Base-by-base conservation (phyloP, 2,113 vertebrate species). In the Ceyx cyanopectus region DNA sequence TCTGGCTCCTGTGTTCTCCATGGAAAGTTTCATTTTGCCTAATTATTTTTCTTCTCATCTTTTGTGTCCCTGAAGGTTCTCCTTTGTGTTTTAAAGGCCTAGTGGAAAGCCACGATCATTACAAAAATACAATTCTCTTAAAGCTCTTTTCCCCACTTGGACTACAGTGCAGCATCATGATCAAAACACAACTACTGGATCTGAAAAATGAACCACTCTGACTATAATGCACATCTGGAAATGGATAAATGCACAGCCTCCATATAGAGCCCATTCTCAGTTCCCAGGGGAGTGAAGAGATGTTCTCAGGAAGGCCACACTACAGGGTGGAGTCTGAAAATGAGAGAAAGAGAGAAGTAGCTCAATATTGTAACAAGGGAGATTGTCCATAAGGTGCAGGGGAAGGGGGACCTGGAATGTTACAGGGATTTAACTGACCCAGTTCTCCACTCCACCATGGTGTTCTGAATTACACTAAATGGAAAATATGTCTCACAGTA, bases 301-400 rank as follows among this genome's bases (percentile, higher is more conserved):
- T 68, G 73, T 54, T 53, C 48, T 86, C 51, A 66, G 72, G 60
- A 34, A 67, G 30, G 43, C 48, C 14, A 4, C 1, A 1, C 88
- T 97, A 98, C 73, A 92, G 82, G 29, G 69, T 77, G 20, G 95
- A 73, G 80, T 97, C 97, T 98, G 96, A 58, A 97, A 97, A 67
- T 11, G 43, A 97, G 22, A 94, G 40, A 41, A 37, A 83, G 34
- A 87, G 54, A 92, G 19, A 92, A 78, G 8, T 7, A 20, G 27
- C 19, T 93, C 43, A 56, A 3, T 17, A n/a, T 24, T 54, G 74
- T 14, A 43, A 34, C 8, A 27, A 56, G 12, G n/a, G 15, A 53
- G 40, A 26, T 1, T 27, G 23, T 23, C 27, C 43, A 26, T 16
- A 58, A 57, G 24, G 17, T 20, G 19, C 27, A 29, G 13, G 17